A percentile compares a stretch with the other conserved stretches of the same genome.
phyloP scores from a whole-genome alignment of 35 echinoderm and acorn worm genomes.

The Eucidaris tribuloides region DNA sequence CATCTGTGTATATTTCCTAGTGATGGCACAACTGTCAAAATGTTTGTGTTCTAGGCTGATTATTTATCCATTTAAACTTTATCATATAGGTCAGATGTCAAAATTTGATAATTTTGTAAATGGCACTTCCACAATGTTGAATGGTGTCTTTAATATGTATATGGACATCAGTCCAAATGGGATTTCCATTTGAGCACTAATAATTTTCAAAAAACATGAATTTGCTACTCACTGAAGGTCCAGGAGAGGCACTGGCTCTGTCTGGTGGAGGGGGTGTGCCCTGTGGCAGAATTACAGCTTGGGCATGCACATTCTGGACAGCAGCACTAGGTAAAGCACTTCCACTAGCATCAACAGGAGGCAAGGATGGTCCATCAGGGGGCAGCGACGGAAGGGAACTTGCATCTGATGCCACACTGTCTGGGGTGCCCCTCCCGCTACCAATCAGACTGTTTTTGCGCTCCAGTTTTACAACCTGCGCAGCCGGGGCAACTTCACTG shows the following conservation, averaged over 20 bases:
- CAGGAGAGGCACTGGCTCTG: conserved; percentile 1
- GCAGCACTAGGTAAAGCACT: background rate
- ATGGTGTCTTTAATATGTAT: too few species aligned
- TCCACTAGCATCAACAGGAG: background rate
- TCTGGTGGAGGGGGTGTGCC: conserved; percentile 11
- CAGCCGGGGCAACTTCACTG: background rate
- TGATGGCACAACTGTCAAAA: too few species aligned
- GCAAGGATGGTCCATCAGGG: background rate
- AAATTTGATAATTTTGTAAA: too few species aligned
- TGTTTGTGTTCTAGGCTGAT: too few species aligned
- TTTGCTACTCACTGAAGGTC: background rate
- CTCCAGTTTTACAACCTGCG: conserved; percentile 12
- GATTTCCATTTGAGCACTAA: background rate
- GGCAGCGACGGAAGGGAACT: conserved; percentile 27
- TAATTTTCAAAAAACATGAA: background rate
- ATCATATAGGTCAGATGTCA: too few species aligned
- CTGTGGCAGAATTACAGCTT: background rate
- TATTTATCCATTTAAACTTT: too few species aligned
- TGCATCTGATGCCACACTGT: conserved; percentile 72
- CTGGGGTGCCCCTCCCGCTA: conserved; percentile 76
- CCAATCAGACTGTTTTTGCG: conserved; percentile 61
- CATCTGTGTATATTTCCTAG: too few species aligned
- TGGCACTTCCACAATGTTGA: too few species aligned
- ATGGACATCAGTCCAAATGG: background rate
- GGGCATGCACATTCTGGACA: background rate